A percentile compares a stretch with the other conserved stretches of the same genome.
phyloP scores from a whole-genome alignment of 2,113 vertebrate species.

The Hippocampus barbouri region DNA sequence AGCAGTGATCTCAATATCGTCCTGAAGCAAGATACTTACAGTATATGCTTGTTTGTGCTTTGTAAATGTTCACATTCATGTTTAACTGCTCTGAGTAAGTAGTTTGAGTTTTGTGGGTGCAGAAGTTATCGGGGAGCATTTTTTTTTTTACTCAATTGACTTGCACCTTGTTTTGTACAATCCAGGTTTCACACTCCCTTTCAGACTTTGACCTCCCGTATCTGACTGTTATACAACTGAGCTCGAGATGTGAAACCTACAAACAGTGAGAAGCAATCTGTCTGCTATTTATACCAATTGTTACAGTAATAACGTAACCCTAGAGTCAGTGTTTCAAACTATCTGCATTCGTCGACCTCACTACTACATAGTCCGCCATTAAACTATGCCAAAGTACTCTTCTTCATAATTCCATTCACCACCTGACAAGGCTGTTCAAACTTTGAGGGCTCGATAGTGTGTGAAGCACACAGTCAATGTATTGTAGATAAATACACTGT shows the following conservation, averaged over 20 bases:
- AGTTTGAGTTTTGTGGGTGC: slow-evolving; percentile 23
- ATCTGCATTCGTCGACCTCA: slow-evolving; percentile 48
- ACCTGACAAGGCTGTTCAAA: slow-evolving; percentile 59
- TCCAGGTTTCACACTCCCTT: slow-evolving; percentile 12
- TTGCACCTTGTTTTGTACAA: slow-evolving; percentile 31
- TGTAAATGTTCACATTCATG: slow-evolving; percentile 46
- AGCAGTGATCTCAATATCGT: slow-evolving; percentile 49
- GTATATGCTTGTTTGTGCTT: slow-evolving; percentile 51
- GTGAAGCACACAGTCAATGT: slow-evolving; percentile 46
- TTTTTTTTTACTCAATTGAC: slow-evolving; percentile 1
- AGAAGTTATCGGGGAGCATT: slow-evolving; percentile 21
- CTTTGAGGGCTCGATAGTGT: slow-evolving; percentile 57
- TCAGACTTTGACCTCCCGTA: slow-evolving; percentile 20
- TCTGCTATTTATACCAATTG: slow-evolving; percentile 37
- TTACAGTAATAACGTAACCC: slow-evolving; percentile 27
- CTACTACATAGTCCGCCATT: slow-evolving; percentile 58
- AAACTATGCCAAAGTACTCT: slow-evolving; percentile 77
- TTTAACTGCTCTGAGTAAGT: slow-evolving; percentile 40
- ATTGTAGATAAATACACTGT: slow-evolving; percentile 61
- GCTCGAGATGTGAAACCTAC: slow-evolving; percentile 8
- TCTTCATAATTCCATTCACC: slow-evolving; percentile 36
- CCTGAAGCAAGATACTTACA: slow-evolving; percentile 37
- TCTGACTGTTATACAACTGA: slow-evolving; percentile 40
- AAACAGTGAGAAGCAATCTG: slow-evolving; percentile 20
- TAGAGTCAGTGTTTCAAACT: slow-evolving; percentile 28